Percentiles rank a stretch among this genome's conserved stretches.
Conservation (phyloP, 2,113 vertebrate genomes). For the Coreoperca whiteheadi region DNA sequence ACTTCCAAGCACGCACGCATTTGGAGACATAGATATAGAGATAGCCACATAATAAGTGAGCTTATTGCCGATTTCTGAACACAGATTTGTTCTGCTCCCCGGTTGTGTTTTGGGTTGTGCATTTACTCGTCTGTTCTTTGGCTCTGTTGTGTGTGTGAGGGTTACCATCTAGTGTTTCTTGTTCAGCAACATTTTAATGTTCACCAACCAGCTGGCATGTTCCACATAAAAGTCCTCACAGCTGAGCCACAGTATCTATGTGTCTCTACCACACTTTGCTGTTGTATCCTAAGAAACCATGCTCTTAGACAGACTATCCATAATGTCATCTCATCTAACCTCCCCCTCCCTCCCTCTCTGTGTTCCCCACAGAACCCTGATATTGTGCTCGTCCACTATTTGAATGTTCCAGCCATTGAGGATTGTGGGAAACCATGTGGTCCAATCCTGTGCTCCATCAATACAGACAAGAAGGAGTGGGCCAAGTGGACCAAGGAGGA, state of each 20-base stretch:
- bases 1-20: constrained; percentile 27
- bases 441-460: constrained; percentile 99
- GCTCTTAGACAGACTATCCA: constrained; percentile 11
- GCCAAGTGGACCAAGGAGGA: constrained; percentile 99
- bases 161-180: constrained; percentile 37
- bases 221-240: constrained; percentile 49
- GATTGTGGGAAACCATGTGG: constrained; percentile 98
- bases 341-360: background rate
- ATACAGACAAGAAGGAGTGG: constrained; percentile 99
- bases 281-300: constrained; percentile 36
- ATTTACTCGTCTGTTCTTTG: constrained; percentile 33
- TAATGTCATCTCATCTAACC: constrained; percentile 21
- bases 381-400: constrained; percentile 98
- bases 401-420: constrained; percentile 99
- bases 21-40: constrained; percentile 47
- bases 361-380: constrained; percentile 92
- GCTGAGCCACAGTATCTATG: constrained; percentile 47
- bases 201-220: constrained; percentile 52
- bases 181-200: constrained; percentile 50
- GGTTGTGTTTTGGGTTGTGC: constrained; percentile 34
- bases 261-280: constrained; percentile 38
- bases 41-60: constrained; percentile 57
- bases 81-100: constrained; percentile 58
- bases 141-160: constrained; percentile 13
- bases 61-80: constrained; percentile 62